phyloP scores from a whole-genome alignment of 2,113 vertebrate species.

The Helogale parvula region DNA sequence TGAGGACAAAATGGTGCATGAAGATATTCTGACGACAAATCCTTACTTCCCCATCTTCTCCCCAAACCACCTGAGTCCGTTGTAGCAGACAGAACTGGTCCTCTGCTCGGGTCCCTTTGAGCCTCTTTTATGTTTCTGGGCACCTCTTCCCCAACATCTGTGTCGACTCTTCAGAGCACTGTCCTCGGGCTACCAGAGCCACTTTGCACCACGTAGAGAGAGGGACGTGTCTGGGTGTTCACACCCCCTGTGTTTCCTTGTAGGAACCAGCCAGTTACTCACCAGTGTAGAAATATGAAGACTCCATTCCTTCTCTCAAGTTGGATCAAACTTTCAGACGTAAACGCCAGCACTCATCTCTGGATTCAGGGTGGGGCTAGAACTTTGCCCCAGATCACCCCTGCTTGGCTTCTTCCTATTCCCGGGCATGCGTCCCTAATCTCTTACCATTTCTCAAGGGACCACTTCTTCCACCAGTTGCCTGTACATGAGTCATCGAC shows the following conservation, averaged over 20 bases:
- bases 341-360: background rate
- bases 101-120: background rate
- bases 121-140: background rate
- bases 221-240: too few relatives aligned
- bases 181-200: too few relatives aligned
- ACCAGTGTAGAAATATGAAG: background rate
- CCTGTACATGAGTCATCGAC: background rate
- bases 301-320: background rate
- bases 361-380: background rate
- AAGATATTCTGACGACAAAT: background rate
- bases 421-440: background rate
- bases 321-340: background rate
- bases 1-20: background rate
- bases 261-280: background rate
- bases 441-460: background rate
- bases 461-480: background rate
- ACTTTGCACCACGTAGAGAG: background rate
- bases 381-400: background rate
- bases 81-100: background rate
- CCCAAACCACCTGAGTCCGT: background rate
- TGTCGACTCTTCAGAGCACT: background rate
- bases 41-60: background rate
- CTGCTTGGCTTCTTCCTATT: background rate
- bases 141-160: too few relatives aligned
- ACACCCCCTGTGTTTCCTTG: background rate